Evolutionary conservation across 2,888 invertebrate genomes (phyloP).

Genomic region (Iselma pallidipennis): DNA sequence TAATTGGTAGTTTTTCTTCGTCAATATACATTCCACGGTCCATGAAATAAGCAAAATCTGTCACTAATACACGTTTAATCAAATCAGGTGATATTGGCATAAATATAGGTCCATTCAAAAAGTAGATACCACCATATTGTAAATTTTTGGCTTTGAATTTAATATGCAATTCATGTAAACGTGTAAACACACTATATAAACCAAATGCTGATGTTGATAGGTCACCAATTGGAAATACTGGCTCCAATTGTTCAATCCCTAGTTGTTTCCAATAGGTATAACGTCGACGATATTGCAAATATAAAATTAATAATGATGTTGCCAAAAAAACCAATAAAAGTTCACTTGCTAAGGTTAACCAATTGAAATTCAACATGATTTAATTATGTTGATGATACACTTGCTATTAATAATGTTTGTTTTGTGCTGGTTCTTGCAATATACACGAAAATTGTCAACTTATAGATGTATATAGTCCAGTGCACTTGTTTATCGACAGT

Average conservation of each 20-base stretch:
- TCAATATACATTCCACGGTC: no score
- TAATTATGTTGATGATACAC: no score
- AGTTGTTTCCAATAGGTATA: neutral
- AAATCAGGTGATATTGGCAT: neutral
- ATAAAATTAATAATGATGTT: neutral
- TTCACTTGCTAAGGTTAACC: neutral
- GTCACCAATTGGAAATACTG: neutral
- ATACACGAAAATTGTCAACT: no score
- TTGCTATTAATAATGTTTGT: no score
- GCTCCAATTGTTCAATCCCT: neutral
- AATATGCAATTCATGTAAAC: neutral
- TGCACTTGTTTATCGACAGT: no score
- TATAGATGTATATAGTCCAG: no score
- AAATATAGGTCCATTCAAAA: neutral
- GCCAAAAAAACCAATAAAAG: neutral
- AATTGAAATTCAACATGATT: no score
- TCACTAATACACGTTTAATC: no score
- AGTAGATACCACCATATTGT: neutral
- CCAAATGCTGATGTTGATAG: neutral
- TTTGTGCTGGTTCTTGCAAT: no score
- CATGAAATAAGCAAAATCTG: no score
- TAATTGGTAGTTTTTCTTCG: no score
- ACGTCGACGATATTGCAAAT: neutral
- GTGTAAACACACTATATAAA: neutral
- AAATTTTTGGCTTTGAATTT: neutral